These are phyloP conservation scores for Leptinotarsa haldemani DNA, from an alignment of 2,888 invertebrate species.

Conservation along the genomic window DNA sequence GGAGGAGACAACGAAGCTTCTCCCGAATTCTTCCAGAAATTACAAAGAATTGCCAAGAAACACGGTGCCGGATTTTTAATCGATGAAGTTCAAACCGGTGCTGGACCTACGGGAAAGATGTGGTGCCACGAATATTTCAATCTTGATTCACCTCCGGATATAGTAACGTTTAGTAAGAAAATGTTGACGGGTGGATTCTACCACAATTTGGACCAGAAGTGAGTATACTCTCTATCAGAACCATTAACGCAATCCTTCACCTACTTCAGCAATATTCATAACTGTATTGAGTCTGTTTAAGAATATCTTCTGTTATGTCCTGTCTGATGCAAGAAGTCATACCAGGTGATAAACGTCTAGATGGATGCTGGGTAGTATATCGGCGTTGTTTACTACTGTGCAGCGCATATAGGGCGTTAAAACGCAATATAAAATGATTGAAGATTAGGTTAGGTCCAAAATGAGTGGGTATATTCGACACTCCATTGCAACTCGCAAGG, in stretches of 20 bases:
- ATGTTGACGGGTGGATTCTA: constrained; percentile 97
- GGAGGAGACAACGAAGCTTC: constrained; percentile 97
- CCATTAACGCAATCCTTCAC: background rate
- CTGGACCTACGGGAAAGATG: constrained; percentile 97
- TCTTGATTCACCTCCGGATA: constrained; percentile 86
- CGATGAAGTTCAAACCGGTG: constrained; percentile 99
- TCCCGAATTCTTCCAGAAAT: constrained; percentile 86
- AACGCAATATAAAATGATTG: no score
- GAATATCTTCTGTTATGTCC: no score
- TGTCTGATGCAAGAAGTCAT: no score
- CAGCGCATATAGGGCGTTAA: no score
- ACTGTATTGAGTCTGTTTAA: no score
- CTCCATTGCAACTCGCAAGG: no score
- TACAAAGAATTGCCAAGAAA: constrained; percentile 85
- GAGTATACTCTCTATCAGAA: constrained; percentile 50
- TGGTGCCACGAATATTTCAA: constrained; percentile 98
- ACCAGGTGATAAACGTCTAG: no score
- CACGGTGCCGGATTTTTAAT: constrained; percentile 84
- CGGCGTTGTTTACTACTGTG: no score
- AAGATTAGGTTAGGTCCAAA: no score
- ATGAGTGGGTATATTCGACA: no score
- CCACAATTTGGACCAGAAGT: constrained; percentile 80
- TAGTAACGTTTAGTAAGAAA: constrained; percentile 98
- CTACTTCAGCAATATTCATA: no score
- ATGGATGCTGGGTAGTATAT: no score